Conservation (phyloP, 2,113 vertebrate genomes). For the Porphyrio hochstetteri region DNA sequence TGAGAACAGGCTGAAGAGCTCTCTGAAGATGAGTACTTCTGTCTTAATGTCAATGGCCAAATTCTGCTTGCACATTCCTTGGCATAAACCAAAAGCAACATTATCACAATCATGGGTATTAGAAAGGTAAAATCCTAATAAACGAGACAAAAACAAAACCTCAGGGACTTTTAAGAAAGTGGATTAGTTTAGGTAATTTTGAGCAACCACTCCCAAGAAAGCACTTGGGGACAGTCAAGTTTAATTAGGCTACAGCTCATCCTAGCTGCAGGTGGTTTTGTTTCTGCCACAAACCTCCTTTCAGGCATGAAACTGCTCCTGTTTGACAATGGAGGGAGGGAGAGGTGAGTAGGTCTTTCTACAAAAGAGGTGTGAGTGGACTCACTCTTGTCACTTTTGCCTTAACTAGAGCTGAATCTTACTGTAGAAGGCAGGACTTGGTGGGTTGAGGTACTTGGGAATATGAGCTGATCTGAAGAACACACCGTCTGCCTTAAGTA, state of each 20-base stretch:
- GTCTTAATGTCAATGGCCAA: neutral
- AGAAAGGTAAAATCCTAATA: neutral
- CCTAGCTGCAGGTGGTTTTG: neutral
- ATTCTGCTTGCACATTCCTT: neutral
- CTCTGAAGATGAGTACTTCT: neutral
- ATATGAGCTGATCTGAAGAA: neutral
- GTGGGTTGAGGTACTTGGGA: neutral
- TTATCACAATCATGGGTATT: neutral
- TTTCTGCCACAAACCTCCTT: neutral
- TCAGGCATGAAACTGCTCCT: neutral
- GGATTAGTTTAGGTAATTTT: constrained; percentile 39
- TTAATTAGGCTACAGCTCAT: constrained; percentile 35
- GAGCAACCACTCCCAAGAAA: constrained; percentile 17
- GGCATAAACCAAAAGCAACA: neutral
- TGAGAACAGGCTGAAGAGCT: neutral
- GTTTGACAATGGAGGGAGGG: neutral
- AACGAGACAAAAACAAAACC: neutral
- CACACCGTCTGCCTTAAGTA: neutral
- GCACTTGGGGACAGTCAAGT: constrained; percentile 9
- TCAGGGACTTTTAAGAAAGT: neutral
- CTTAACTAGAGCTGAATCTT: neutral
- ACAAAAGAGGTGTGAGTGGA: neutral
- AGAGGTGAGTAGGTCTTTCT: neutral
- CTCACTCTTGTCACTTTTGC: neutral
- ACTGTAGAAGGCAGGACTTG: neutral